Base-by-base conservation (phyloP, 2,113 vertebrate species). In the Galbula dea region DNA sequence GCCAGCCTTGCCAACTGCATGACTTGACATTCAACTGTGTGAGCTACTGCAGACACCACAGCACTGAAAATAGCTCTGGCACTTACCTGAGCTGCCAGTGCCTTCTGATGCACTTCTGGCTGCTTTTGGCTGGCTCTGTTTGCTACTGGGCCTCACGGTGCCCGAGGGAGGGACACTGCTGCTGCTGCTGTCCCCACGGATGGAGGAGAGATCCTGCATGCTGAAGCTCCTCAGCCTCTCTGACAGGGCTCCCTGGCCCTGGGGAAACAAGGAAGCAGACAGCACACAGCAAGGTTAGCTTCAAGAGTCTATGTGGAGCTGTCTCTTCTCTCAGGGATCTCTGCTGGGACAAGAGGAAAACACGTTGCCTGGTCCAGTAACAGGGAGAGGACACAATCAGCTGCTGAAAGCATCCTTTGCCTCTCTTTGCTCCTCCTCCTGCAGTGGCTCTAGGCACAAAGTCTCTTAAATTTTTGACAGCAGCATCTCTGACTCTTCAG, bases 221-320 rank as follows among this genome's bases (percentile, higher is more conserved):
- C 99, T 99, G 96, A 99, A 99, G 94, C 99, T 99, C 90, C 99
- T 98, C 58, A 99, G 98, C 41, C 99, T 97, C 96, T 99, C 99
- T 4, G 99, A 99, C 74, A 99, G 97, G 62, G 99, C 99, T 27
- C 99, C 99, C 96, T 99, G 99, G 36, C 99, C 97, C 99, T 99
- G 63, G 49, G 79, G 11, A 66, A 91, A 79, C 27, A 78, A 90
- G 58, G 54, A 94, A 96, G 83, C 32, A 93, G 96, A 95, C 15
- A 89, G 87, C n/a, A 85, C 24, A 68, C 27, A 66, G 1, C 49
- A 12, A 51, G 91, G 55, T 95, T 66, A 95, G 30, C 48, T 2
- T 10, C 57, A n/a, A 54, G 13, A 24, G 46, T 7, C 15, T 15
- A 26, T 46, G 48, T 22, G 26, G 41, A 84, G 45, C 21, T 14